These are phyloP conservation scores for Cepaea nemoralis DNA, from an alignment of 1,140 invertebrate genomes.

Conservation along the genomic window DNA sequence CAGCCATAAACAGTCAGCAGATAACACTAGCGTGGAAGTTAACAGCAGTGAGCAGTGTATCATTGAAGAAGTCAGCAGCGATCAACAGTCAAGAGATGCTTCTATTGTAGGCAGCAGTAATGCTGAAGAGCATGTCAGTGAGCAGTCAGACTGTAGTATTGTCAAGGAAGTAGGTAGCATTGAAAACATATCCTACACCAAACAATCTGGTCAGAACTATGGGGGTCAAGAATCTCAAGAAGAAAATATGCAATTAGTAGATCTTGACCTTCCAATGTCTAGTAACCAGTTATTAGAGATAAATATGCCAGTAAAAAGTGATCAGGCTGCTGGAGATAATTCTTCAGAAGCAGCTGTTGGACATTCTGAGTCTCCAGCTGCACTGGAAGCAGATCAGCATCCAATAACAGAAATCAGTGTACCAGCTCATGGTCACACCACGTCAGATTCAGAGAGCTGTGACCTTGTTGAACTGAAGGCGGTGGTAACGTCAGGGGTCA, in stretches of 20 bases:
- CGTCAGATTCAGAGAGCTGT: too few relatives aligned
- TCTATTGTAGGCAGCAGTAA: too few relatives aligned
- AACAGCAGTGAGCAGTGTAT: background rate
- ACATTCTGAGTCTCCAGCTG: background rate
- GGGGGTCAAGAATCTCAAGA: background rate
- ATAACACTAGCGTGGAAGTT: background rate
- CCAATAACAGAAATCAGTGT: too few relatives aligned
- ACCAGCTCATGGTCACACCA: too few relatives aligned
- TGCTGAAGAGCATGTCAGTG: too few relatives aligned
- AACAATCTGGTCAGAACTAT: background rate
- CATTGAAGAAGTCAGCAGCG: background rate
- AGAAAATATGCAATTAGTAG: background rate
- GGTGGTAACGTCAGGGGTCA: background rate
- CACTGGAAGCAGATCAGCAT: too few relatives aligned
- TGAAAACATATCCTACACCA: background rate
- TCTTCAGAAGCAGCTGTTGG: background rate
- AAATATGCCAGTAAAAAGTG: background rate
- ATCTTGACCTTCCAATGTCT: background rate
- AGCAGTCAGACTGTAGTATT: too few relatives aligned
- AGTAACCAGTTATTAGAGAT: background rate
- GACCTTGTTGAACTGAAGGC: background rate
- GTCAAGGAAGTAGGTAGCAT: too few relatives aligned
- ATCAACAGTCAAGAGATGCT: background rate
- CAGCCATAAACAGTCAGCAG: background rate
- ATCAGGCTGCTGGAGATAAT: background rate